Percentiles rank a stretch among this genome's conserved stretches.
Conservation (phyloP, 2,888 invertebrate genomes). For the Aspidiotus rigidus region DNA sequence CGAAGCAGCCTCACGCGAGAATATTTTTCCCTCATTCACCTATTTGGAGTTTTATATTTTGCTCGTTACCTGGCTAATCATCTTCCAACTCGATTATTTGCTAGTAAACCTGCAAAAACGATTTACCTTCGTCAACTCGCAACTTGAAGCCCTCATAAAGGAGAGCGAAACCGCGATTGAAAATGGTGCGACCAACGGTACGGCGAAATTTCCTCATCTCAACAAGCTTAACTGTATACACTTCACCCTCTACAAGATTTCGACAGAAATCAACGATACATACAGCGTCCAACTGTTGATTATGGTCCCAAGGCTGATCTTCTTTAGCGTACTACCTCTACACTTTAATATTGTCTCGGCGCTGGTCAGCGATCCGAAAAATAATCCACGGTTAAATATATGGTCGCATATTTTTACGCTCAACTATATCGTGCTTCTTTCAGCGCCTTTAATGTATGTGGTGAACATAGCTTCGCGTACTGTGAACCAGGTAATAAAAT, state of each 20-base stretch:
- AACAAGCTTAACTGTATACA: conserved; percentile 31
- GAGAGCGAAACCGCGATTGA: conserved; percentile 7
- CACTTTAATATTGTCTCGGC: conserved; percentile 36
- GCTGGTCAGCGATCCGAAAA: conserved; percentile 29
- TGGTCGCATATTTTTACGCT: conserved; percentile 36
- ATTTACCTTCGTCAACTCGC: conserved; percentile 32
- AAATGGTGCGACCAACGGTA: not conserved
- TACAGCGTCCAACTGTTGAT: conserved; percentile 35
- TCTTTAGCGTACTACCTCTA: conserved; percentile 34
- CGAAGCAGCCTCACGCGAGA: conserved; percentile 26
- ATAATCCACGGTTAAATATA: conserved; percentile 14
- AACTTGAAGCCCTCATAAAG: conserved; percentile 23
- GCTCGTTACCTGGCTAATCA: conserved; percentile 34
- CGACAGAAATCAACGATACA: conserved; percentile 28
- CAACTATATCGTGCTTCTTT: conserved; percentile 31
- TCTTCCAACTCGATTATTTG: conserved; percentile 35
- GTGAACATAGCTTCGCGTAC: conserved; percentile 33
- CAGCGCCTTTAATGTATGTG: conserved; percentile 34
- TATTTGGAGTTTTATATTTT: conserved; percentile 33
- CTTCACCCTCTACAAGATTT: conserved; percentile 30
- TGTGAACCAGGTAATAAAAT: conserved; percentile 31
- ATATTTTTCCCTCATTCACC: conserved; percentile 34
- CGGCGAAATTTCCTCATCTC: not conserved
- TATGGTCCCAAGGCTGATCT: conserved; percentile 34
- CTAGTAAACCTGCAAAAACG: conserved; percentile 33